Base-by-base conservation (phyloP, 1,140 invertebrate species). In the Drosophila mayri region DNA sequence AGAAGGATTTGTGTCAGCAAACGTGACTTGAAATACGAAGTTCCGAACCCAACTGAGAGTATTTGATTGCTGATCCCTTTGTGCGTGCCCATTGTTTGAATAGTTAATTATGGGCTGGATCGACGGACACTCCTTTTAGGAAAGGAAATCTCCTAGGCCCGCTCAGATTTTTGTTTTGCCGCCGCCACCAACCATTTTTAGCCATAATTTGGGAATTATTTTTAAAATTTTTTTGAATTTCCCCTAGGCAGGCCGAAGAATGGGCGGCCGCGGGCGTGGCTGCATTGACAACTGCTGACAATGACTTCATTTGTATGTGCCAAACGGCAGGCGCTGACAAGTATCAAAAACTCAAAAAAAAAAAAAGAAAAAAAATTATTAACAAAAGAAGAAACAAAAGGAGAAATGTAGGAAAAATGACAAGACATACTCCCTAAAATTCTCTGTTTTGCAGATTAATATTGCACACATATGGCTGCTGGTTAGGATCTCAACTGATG, bases 71-170 rank as follows among this genome's bases (percentile, higher is more conserved):
- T 70, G 85, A 88, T 88, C 85, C 84, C 83, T 87, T 88, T 88
- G 84, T 88, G 60, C 74, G 59, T 70, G 81, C 76, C 85, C 80
- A 76, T 88, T 88, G 85, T 88, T 88, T 88, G 85, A 88, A 88
- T 90, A 88, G 85, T 88, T 88, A 88, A 88, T 88, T 88, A 88
- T 90, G 85, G 85, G 85, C 83, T 90, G 85, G 85, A 88, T 88
- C 86, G 67, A 63, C 63, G 85, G 73, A 90, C 85, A 88, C 85
- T 88, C 85, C 85, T 88, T 90, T 79, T 28, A 37, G 47, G 49
- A 37, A 70, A 25, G 30, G 55, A 20, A 63, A 58, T 59, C 40
- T 61, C 43, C 2, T n/a, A 28, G 46, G 58, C 55, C 70, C 70
- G 55, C 70, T 73, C 54, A 37, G 67, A 72, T 80, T 37, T 22